phyloP scores from a whole-genome alignment of 2,113 vertebrate genomes.

The Taxidea taxus region DNA sequence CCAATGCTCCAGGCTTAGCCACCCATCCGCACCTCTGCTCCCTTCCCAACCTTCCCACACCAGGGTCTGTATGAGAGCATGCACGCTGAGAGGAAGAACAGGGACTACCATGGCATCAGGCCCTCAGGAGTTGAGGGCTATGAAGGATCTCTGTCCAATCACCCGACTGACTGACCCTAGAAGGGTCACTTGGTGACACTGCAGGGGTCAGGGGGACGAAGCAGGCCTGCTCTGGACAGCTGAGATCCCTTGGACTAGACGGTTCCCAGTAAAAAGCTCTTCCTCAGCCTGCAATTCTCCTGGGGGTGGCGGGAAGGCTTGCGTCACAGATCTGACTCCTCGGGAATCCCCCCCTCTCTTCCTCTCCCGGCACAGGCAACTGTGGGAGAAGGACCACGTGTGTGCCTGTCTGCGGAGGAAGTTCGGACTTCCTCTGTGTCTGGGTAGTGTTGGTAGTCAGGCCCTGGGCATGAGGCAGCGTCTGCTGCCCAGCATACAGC shows the following conservation, averaged over 20 bases:
- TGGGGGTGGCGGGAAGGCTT: background rate
- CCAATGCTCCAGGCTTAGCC: background rate
- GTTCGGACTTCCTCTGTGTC: conserved; percentile 16
- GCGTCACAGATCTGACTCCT: background rate
- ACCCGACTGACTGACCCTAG: background rate
- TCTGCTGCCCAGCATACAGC: background rate
- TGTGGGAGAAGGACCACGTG: background rate
- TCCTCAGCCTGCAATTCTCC: background rate
- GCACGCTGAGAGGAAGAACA: background rate
- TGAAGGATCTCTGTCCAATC: background rate
- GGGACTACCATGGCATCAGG: background rate
- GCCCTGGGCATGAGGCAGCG: background rate
- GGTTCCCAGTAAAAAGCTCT: background rate
- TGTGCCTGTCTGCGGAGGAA: background rate
- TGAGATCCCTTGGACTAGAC: background rate
- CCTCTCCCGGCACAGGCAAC: no score
- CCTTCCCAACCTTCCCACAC: background rate
- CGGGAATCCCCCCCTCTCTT: background rate
- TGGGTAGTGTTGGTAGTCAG: background rate
- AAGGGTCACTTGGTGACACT: background rate
- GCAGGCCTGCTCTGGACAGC: background rate
- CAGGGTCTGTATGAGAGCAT: fast-evolving
- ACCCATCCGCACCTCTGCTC: background rate
- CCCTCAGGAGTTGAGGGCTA: background rate
- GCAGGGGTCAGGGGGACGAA: background rate